These are phyloP conservation scores for Xiphophorus couchianus DNA, from an alignment of 2,113 vertebrate genomes.

Conservation along the genomic window DNA sequence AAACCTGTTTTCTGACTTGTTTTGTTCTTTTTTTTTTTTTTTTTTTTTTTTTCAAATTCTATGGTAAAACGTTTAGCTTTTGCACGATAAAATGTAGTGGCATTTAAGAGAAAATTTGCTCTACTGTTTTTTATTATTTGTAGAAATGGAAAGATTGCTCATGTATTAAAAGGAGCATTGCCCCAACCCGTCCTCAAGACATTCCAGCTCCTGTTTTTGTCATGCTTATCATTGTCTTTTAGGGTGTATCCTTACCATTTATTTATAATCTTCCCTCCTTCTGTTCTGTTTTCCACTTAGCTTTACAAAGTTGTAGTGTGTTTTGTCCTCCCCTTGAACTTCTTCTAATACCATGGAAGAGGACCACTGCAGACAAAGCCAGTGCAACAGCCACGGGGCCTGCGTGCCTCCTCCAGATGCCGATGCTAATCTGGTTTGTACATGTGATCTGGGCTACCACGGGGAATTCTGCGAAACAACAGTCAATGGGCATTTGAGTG, in stretches of 20 bases:
- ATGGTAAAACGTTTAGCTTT: background rate
- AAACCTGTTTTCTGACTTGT: background rate
- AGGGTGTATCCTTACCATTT: constrained; percentile 9
- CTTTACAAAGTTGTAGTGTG: background rate
- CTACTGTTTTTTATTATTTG: background rate
- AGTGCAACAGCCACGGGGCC: constrained; percentile 75
- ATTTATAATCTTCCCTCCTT: background rate
- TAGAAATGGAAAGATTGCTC: too few relatives aligned
- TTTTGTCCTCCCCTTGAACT: background rate
- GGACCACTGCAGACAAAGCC: constrained; percentile 70
- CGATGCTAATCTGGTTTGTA: constrained; percentile 69
- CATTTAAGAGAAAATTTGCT: background rate
- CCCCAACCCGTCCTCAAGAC: background rate
- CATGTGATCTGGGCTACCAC: constrained; percentile 81
- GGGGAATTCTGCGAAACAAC: constrained; percentile 81
- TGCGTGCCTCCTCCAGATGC: constrained; percentile 66
- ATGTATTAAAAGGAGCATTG: background rate
- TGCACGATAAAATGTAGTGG: background rate
- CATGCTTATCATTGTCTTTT: constrained; percentile 15
- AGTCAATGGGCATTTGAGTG: constrained; percentile 60
- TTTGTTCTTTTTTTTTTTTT: background rate
- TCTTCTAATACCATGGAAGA: constrained; percentile 16
- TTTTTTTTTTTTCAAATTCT: background rate
- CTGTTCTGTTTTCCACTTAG: background rate
- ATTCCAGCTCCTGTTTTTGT: background rate